phyloP scores from a whole-genome alignment of 2,888 invertebrate species.

The Philereme transversata region DNA sequence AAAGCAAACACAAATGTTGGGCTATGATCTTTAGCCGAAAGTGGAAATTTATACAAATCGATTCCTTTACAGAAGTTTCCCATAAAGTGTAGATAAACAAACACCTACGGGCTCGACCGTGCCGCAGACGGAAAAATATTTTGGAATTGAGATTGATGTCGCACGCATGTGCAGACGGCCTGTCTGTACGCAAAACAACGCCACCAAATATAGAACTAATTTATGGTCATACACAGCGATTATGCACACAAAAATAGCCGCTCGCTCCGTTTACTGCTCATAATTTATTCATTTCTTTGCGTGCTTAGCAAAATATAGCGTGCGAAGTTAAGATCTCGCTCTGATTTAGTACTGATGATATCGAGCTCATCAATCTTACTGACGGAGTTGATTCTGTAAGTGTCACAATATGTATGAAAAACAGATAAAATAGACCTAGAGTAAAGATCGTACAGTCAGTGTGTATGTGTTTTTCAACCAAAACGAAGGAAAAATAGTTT shows the following conservation, averaged over 20 bases:
- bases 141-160: conserved; percentile 83
- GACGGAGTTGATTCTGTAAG: conserved; percentile 22
- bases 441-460: no score
- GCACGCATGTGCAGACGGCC: conserved; percentile 82
- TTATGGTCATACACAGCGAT: conserved; percentile 82
- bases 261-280: conserved; percentile 60
- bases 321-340: conserved; percentile 41
- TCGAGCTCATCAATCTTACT: conserved; percentile 37
- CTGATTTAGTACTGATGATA: conserved; percentile 42
- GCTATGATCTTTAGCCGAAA: conserved; percentile 27
- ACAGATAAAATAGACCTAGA: no score
- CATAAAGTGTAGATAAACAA: conserved; percentile 30
- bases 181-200: conserved; percentile 81
- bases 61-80: conserved; percentile 24
- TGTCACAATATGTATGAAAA: conserved; percentile 14
- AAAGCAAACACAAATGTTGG: conserved; percentile 21
- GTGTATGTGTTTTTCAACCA: no score
- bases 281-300: conserved; percentile 63
- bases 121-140: conserved; percentile 80
- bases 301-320: conserved; percentile 45
- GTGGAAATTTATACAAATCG: conserved; percentile 31
- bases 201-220: conserved; percentile 82
- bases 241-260: conserved; percentile 72
- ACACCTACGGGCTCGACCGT: conserved; percentile 35
- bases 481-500: no score